Base-by-base conservation (phyloP, 2,113 vertebrate species). In the Aldabrachelys gigantea region DNA sequence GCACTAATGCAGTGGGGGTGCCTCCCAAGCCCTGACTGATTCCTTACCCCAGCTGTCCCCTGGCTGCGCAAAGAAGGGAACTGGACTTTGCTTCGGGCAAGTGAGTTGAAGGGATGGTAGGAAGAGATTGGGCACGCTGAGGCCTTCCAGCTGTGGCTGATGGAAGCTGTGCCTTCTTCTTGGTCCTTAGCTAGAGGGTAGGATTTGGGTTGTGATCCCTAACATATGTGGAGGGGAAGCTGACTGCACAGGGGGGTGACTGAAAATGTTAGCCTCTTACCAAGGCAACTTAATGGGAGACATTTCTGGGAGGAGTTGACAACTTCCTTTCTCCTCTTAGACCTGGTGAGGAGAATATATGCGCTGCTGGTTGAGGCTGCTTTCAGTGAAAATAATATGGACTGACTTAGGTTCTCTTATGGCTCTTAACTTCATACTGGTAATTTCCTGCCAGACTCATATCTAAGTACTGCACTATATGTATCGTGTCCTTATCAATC, bases 401-500 rank as follows among this genome's bases (percentile, higher is more conserved):
- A 50, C 24, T 27, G 25, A 85, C 8, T 41, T 83, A 83, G 5
- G 53, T 29, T 65, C 89, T 92, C 53, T 6, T 17, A 6, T 24
- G 9, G 22, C 85, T 95, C 6, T 53, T 47, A 27, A 80, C 13
- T 41, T 22, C n/a, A 31, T 19, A 10, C 5, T 0, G 0, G 65
- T 29, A 27, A 2, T 41, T 85, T 65, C 22, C 83, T 91, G 83
- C 87, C 38, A 59, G 83, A 1, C 5, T 47, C 22, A 6, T 2
- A 0, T 79, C 47, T 85, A 83, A 0, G 0, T 24, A 72, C n/a
- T 72, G n/a, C n/a, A 72, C n/a, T 9, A 21, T 38, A 72, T 38
- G n/a, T 22, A 72, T 38, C 17, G 22, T 69, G 54, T 50, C 82
- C 52, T 49, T 0, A 0, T 79, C 79, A 93, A 89, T 50, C 88